Conservation (phyloP, 1,140 invertebrate genomes). For the Antheraea pernyi region DNA sequence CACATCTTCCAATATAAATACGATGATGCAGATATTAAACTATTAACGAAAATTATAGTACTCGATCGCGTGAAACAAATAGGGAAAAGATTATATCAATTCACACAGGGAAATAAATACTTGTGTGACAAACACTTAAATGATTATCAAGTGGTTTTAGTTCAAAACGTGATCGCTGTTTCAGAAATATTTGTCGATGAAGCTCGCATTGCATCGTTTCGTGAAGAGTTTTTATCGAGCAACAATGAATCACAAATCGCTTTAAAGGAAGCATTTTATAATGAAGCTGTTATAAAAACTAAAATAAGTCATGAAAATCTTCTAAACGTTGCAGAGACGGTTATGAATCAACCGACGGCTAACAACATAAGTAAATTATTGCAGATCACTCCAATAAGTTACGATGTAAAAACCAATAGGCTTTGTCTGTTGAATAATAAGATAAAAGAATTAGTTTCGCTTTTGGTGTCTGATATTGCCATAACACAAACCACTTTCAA, state of each 20-base stretch:
- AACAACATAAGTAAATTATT: neutral
- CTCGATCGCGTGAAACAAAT: slow-evolving; percentile 13
- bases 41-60: neutral
- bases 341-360: neutral
- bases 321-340: neutral
- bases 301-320: neutral
- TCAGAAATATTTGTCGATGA: slow-evolving; percentile 3
- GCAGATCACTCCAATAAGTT: neutral
- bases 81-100: slow-evolving; percentile 2
- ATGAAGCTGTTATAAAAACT: slow-evolving; percentile 1
- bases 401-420: slow-evolving; percentile 10
- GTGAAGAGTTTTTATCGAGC: slow-evolving; percentile 14
- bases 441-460: neutral
- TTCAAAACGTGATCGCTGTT: slow-evolving; percentile 8
- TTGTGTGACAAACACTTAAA: slow-evolving; percentile 4
- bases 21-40: neutral
- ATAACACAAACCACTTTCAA: neutral
- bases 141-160: slow-evolving; percentile 18
- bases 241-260: neutral
- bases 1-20: neutral
- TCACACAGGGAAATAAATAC: slow-evolving; percentile 5
- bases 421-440: slow-evolving; percentile 3
- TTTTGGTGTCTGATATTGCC: neutral
- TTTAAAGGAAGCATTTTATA: slow-evolving; percentile 1
- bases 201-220: slow-evolving; percentile 1